Evolutionary conservation across 92 coral and sea anemone genomes (phyloP), one percentile per base, ranked within the genome.

Genomic region (Umimayanthus kanabou): DNA sequence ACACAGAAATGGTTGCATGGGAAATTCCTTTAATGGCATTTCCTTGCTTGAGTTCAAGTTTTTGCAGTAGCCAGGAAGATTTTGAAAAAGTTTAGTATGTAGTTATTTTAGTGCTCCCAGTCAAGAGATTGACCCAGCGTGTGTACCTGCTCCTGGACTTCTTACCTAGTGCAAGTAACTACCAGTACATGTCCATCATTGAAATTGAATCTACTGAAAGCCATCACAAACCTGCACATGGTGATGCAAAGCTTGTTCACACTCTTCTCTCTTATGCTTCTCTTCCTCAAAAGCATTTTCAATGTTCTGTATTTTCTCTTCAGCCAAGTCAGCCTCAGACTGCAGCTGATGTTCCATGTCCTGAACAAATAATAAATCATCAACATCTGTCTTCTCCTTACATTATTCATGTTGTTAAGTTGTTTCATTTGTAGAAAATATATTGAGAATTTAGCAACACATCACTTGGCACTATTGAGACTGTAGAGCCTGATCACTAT

Each of bases 321-420:
- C 96, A 18, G 95, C 96, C 55, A 93, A 78, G 77, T 95, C 97
- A 2, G 94, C 94, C 79, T 97, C 99, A 25, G 99, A 88, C 80
- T 97, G 99, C 61, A 92, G 94, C 84, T 97, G 97, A 26, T 97
- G 99, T 45, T 97, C 99, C 79, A 94, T 28, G 58, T 97, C 99
- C 99, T 96, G 84, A 30, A 40, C 9, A 73, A 86, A 29, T n/a
- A 50, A 23, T 10, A 45, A 49, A 84, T n/a, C 43, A 61, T 16
- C 47, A 28, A 47, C 25, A 9, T 20, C 37, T 39, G 13, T 1
- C 8, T 61, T 23, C 69, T 61, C 25, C 25, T 61, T 1, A 61
- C 25, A 61, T 22, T 61, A 20, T 61, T 61, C 9, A 61, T 61
- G 25, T 20, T 57, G 65, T 57, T 57, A 9, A 57, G 0, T 57